Conservation (phyloP, 2,797 vertebrate species). For the Bucorvus abyssinicus region DNA sequence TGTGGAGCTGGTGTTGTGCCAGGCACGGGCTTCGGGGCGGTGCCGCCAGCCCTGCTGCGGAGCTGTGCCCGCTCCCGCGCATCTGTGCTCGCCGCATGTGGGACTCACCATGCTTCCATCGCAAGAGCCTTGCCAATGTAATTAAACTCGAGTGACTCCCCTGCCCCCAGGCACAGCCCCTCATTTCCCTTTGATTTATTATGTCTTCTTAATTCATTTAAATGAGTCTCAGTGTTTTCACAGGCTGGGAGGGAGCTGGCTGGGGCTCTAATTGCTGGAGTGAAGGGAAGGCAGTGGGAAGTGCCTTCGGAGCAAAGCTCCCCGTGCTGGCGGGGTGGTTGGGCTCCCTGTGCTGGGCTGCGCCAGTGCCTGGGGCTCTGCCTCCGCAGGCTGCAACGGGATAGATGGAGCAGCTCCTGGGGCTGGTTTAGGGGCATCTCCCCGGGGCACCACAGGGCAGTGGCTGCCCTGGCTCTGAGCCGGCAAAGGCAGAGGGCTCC, state of each 20-base stretch:
- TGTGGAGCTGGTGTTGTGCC: fast-evolving
- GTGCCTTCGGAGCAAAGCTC: neutral
- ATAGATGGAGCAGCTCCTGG: neutral
- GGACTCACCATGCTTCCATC: neutral
- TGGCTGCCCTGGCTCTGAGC: neutral
- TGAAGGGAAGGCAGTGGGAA: neutral
- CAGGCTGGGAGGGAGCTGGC: slow-evolving; percentile 42
- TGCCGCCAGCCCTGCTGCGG: neutral
- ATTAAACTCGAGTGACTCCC: slow-evolving; percentile 55
- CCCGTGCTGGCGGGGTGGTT: fast-evolving
- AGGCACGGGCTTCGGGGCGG: fast-evolving
- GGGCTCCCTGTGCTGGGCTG: neutral
- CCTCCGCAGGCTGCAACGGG: neutral
- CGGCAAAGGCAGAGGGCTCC: neutral
- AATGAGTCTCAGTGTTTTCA: slow-evolving; percentile 51
- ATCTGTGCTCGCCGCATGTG: neutral
- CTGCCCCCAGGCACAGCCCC: slow-evolving; percentile 57
- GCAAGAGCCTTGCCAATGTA: slow-evolving; percentile 23
- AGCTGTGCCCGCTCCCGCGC: neutral
- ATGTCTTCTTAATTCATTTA: slow-evolving; percentile 61
- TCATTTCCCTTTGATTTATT: slow-evolving; percentile 61
- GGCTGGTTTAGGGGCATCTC: neutral
- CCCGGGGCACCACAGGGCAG: neutral
- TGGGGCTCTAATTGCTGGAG: slow-evolving; percentile 1
- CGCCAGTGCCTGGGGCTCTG: neutral